A percentile compares a stretch with the other conserved stretches of the same genome.
These are phyloP conservation scores for Caenorhabditis auriculariae DNA, from an alignment of 2,888 invertebrate genomes.

Conservation along the genomic window DNA sequence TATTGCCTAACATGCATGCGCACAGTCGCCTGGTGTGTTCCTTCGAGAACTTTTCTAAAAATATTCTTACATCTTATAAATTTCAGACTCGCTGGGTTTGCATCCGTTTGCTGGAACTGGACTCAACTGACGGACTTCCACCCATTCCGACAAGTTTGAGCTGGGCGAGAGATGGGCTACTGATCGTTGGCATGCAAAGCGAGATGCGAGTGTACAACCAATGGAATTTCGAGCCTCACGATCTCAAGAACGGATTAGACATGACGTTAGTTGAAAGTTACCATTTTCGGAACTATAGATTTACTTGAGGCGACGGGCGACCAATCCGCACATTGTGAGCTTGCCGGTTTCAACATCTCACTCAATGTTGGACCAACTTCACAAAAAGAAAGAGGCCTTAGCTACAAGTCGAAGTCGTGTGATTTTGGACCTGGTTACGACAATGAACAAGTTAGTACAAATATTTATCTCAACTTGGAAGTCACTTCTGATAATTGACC, in stretches of 20 bases:
- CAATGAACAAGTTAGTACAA: constrained; percentile 15
- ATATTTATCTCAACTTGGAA: neutral
- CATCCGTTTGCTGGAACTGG: constrained; percentile 47
- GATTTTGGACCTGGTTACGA: constrained; percentile 42
- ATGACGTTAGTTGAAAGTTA: neutral
- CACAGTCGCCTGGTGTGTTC: constrained; percentile 27
- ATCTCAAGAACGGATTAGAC: constrained; percentile 1
- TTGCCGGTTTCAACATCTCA: constrained; percentile 47
- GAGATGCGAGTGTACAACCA: constrained; percentile 99
- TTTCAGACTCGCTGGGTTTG: constrained; percentile 57
- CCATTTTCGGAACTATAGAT: neutral
- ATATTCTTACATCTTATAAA: neutral
- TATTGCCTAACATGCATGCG: constrained; percentile 32
- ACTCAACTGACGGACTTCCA: constrained; percentile 83
- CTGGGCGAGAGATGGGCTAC: constrained; percentile 95
- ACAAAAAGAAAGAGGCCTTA: constrained; percentile 43
- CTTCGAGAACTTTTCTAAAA: neutral
- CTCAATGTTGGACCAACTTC: constrained; percentile 57
- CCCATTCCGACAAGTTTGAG: constrained; percentile 97
- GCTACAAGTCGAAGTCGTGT: constrained; percentile 36
- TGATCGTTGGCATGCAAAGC: constrained; percentile 98
- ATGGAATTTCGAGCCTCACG: constrained; percentile 51
- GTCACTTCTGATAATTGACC: neutral
- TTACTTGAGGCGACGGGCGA: constrained; percentile 8
- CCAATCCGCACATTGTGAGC: constrained; percentile 13